Base-by-base conservation (phyloP, 2,797 vertebrate genomes). In the Schizothorax lantsangensis region DNA sequence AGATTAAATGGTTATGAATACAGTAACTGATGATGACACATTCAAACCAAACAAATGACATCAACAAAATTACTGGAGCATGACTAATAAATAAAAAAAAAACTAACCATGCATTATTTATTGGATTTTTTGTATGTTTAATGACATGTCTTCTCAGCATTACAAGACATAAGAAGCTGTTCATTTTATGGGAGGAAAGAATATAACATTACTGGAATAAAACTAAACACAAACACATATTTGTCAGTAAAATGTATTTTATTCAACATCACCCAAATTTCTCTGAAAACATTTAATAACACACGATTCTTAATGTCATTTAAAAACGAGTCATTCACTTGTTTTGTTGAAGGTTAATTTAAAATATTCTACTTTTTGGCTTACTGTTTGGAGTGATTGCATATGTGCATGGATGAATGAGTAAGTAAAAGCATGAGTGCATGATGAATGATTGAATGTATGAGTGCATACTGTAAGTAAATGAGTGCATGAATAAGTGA, bases 1-100 rank as follows among this genome's bases (percentile, higher is more conserved):
- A 43, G n/a, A 26, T 72, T 19, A 59, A 73, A 33, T 62, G 6
- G 45, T 74, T 23, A 83, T 30, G 47, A 83, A 72, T 43, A 73
- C 52, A 83, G n/a, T 62, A 59, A 62, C 14, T 45, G 9, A 64
- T 45, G 9, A 64, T 43, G 23, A 80, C 57, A 80, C 0, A 19
- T 64, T 64, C 5, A 72, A 57, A 57, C 45, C 8, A 57, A 72
- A 54, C 36, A 83, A 30, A 40, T 19, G 4, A 30, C 10, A 71
- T 36, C 30, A 62, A 43, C 23, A 40, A 62, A 81, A 81, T 45
- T 23, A 21, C 21, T 40, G n/a, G 26, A 54, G 74, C 30, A 77
- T 23, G 49, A 23, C 30, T 54, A 54, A 77, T 52, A 77, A 21
- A 47, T 17, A 40, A 6, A 73, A 6, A 45, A 19, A 43, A n/a